These are phyloP conservation scores for Salvator merianae DNA, from an alignment of 2,113 vertebrate species.

Conservation along the genomic window DNA sequence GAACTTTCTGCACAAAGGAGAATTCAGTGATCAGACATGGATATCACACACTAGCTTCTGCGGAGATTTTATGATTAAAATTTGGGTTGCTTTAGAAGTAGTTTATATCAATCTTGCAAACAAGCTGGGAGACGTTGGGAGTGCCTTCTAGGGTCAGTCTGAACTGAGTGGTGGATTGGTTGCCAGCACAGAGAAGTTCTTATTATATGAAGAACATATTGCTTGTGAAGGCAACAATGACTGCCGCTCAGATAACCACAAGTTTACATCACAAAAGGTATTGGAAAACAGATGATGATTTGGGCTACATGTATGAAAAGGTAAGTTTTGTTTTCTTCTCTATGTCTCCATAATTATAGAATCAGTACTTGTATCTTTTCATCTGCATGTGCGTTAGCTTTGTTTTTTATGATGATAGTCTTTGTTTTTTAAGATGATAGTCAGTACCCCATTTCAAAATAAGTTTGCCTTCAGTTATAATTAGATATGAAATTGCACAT, in stretches of 20 bases:
- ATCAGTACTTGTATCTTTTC: background rate
- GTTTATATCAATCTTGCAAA: constrained; percentile 58
- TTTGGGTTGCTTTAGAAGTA: constrained; percentile 50
- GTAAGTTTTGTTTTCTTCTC: constrained; percentile 72
- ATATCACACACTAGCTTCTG: constrained; percentile 59
- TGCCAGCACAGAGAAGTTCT: constrained; percentile 7
- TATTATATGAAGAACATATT: background rate
- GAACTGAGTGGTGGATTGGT: constrained; percentile 15
- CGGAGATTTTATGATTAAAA: constrained; percentile 55
- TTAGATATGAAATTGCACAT: background rate
- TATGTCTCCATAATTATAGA: background rate
- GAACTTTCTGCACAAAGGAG: constrained; percentile 64
- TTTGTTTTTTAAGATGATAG: background rate
- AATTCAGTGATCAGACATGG: constrained; percentile 61
- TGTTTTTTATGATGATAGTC: background rate
- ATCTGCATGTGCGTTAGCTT: background rate
- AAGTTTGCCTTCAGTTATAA: background rate
- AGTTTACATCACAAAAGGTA: background rate
- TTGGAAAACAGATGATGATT: constrained; percentile 73
- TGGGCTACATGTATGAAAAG: constrained; percentile 81
- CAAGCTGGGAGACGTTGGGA: constrained; percentile 24
- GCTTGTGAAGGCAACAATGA: background rate
- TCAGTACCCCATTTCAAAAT: background rate
- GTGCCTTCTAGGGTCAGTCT: constrained; percentile 28
- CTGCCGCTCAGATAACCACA: constrained; percentile 12